phyloP scores from a whole-genome alignment of 2,113 vertebrate genomes.

The Carollia perspicillata region DNA sequence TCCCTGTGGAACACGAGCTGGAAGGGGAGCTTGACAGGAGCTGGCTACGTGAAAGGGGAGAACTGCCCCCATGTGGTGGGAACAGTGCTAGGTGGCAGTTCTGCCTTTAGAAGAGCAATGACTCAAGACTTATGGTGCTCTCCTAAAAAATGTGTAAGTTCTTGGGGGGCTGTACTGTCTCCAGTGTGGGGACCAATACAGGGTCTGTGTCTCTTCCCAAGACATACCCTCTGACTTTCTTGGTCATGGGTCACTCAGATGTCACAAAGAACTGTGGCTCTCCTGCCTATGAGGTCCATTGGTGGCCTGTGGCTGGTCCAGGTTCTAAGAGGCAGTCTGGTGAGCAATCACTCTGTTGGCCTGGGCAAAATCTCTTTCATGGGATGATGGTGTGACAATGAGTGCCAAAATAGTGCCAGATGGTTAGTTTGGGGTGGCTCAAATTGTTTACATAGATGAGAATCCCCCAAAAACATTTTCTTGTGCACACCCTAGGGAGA shows the following conservation, averaged over 20 bases:
- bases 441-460: neutral
- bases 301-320: neutral
- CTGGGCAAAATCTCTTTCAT: neutral
- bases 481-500: neutral
- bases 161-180: neutral
- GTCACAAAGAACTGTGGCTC: neutral
- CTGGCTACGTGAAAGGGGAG: too few relatives aligned
- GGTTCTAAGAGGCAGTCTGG: neutral
- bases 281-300: neutral
- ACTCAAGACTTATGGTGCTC: too few relatives aligned
- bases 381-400: too few relatives aligned
- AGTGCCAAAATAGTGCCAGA: neutral
- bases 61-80: accelerated
- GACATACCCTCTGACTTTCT: neutral
- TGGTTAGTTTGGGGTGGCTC: neutral
- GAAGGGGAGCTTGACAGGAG: neutral
- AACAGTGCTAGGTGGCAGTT: accelerated
- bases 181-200: too few relatives aligned
- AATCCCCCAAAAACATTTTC: neutral
- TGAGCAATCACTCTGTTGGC: neutral
- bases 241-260: too few relatives aligned
- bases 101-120: neutral
- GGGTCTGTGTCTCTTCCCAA: neutral
- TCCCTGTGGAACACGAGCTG: neutral
- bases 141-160: neutral